Base-by-base conservation (phyloP, 2,888 invertebrate genomes). In the Cacoxenus indagator region DNA sequence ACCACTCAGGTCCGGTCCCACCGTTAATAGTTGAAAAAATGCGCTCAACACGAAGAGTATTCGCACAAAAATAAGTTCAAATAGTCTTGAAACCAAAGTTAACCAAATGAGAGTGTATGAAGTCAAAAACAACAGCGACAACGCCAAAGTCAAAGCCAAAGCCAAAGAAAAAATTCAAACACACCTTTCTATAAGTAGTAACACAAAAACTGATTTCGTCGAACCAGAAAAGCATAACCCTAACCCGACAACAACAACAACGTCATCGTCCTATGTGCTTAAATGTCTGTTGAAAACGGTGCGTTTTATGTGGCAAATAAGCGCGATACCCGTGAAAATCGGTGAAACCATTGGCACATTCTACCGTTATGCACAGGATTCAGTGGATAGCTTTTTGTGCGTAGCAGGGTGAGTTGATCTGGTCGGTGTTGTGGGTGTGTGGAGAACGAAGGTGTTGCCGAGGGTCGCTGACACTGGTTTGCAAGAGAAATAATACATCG, bases 331-430 rank as follows among this genome's bases (percentile, higher is more conserved):
- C 68, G 83, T 84, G 70, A 89, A 88, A 85, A 86, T 89, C 78
- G 88, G 88, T 78, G 85, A 86, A 74, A 87, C 88, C 67, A 78
- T 89, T 67, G 85, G 86, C 76, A 85, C 87, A 67, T 78, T 89
- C 68, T 85, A 88, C 71, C 85, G 87, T 75, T 88, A 88, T 83
- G 89, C 89, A 68, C 88, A 88, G 76, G 86, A 87, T 71, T 88
- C 89, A 54, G 85, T 89, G 76, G 86, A 87, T 78, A 83, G 83
- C 72, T 84, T 89, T 81, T 85, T 89, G 77, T 89, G 89, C 82
- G 87, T 87, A 75, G 85, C 87, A 79, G 86, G 87, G 87, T 88
- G 85, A 87, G 84, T 80, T 70, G 54, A 24, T 24, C 43, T 43
- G 43, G 8, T 43, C 8, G 6, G 43, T n/a, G n/a, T n/a, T n/a